Evolutionary conservation across 2,113 vertebrate species (phyloP).

Genomic region (Callopanchax toddi): DNA sequence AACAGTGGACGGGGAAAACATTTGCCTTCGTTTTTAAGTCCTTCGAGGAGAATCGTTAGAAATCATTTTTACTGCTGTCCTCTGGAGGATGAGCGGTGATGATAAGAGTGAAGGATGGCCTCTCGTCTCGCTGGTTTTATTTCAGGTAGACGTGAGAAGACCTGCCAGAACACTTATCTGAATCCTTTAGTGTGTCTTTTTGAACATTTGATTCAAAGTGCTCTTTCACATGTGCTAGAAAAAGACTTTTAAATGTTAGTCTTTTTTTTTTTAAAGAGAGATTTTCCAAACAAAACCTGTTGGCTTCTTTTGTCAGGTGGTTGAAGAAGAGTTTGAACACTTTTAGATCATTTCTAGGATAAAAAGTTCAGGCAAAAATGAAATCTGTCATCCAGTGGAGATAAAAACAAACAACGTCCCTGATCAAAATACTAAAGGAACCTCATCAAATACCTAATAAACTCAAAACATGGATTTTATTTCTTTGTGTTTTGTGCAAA

Average conservation of each 20-base stretch:
- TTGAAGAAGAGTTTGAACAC: slow-evolving; percentile 22
- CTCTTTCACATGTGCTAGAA: slow-evolving; percentile 5
- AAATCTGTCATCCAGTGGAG: no score
- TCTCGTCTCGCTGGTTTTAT: slow-evolving; percentile 13
- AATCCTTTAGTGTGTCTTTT: slow-evolving; percentile 13
- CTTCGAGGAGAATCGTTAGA: slow-evolving; percentile 39
- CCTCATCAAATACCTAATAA: no score
- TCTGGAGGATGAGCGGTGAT: slow-evolving; percentile 39
- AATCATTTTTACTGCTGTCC: slow-evolving; percentile 32
- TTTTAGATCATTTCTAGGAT: not conserved
- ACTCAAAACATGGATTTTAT: no score
- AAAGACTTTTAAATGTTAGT: slow-evolving; percentile 15
- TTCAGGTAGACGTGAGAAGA: slow-evolving; percentile 19
- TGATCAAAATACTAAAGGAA: no score
- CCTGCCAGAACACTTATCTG: slow-evolving; percentile 15
- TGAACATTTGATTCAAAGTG: not conserved
- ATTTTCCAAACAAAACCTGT: slow-evolving; percentile 5
- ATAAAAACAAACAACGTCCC: no score
- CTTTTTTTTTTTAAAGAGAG: no score
- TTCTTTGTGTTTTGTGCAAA: no score
- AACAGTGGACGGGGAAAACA: slow-evolving; percentile 20
- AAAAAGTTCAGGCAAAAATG: no score
- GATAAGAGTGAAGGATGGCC: slow-evolving; percentile 21
- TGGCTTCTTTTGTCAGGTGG: not conserved
- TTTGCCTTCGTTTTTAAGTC: slow-evolving; percentile 31